Base-by-base conservation (phyloP, 2,888 invertebrate genomes). In the Pollenia griseotomentosa region DNA sequence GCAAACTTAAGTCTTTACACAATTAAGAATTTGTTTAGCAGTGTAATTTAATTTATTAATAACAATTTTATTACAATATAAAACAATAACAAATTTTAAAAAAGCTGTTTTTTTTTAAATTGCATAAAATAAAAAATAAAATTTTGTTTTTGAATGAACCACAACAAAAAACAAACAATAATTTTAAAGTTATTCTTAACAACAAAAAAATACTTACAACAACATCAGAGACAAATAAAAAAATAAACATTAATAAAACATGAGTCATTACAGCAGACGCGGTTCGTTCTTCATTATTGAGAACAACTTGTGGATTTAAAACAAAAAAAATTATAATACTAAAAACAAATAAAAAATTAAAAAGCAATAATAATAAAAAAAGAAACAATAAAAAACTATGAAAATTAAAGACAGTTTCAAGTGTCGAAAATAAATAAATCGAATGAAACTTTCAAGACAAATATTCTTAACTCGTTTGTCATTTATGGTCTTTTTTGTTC, bases 251-350 rank as follows among this genome's bases (percentile, higher is more conserved):
- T 57, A 74, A 74, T 65, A 57, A 73, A 48, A 14, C n/a, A 66
- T 81, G 81, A 81, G 81, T 81, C 81, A 81, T 65, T 42, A n/a
- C 57, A 40, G 48, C 73, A 23, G 61, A 42, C 51, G 33, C 14
- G 61, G 23, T 42, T 46, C 14, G 48, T 42, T 42, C n/a, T 42
- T 9, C 14, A 16, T 7, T 48, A 55, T 73, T 71, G 71, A 73
- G 73, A 73, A 74, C 81, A 42, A 81, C 65, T 81, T 66, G 65
- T 57, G 63, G 81, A 73, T 73, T 80, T 63, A 12, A 71, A 48
- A 75, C n/a, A 59, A 3, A 19, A 23, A 55, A 65, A 16, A 16
- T 10, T 55, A 46, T 19, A 75, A 0, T 42, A 23, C 19, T 23
- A 12, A 16, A 63, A 14, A 44, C n/a, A 44, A 40, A 55, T 46